Base-by-base conservation (phyloP, 2,113 vertebrate genomes). In the Calcarius ornatus region DNA sequence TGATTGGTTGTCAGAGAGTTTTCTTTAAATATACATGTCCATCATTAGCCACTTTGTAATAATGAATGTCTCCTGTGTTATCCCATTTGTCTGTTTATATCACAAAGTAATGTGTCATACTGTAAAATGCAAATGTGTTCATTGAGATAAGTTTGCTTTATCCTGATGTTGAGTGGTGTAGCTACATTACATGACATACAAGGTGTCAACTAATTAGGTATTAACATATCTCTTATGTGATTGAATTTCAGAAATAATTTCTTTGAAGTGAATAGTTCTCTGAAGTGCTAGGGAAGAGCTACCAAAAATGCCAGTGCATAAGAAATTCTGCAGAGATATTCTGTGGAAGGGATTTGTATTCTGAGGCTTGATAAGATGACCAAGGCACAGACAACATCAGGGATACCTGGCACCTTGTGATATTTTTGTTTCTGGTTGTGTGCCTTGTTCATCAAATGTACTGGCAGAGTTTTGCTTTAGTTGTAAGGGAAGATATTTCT, bases 1-100 rank as follows among this genome's bases (percentile, higher is more conserved):
- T 81, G 78, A 86, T 82, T 80, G 71, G 79, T 54, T 90, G 82
- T 82, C 83, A 85, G 60, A 76, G 50, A 33, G 56, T 73, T 90
- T 89, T 80, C 78, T 91, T 95, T 86, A 92, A 91, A 72, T 92
- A 72, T 61, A 61, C 24, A 38, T 94, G 89, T 78, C 76, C 53
- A 63, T 92, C 84, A 90, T 35, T 81, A 76, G 12, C 18, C 6
- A 17, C 61, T 85, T 94, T 85, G 89, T 92, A 73, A 70, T 88
- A 90, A 85, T 53, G 63, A 45, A 45, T 42, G 35, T 91, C 90
- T 90, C 63, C 21, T 75, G 25, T 80, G 78, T 86, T 96, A 77
- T 66, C 54, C 70, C 63, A 37, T 94, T 95, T 95, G 86, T 88
- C 94, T 94, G 81, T 91, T 95, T 90, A 40, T 86, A 91, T 95